These are phyloP conservation scores for Heliothis subflexa DNA, from an alignment of 1,140 invertebrate species.

Conservation along the genomic window DNA sequence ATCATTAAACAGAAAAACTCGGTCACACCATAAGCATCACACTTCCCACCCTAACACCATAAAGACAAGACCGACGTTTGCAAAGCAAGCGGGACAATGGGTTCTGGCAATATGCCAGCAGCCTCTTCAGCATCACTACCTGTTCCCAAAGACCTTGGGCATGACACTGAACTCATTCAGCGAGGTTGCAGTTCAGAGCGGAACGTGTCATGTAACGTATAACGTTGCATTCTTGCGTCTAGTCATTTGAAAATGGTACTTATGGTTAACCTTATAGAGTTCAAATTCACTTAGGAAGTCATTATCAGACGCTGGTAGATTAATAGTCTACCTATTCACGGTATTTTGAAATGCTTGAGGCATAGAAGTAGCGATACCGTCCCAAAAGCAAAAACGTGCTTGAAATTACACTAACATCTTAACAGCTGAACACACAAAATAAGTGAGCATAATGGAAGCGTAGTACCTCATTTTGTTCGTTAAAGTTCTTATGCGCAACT, in stretches of 20 bases:
- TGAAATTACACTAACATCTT: too few species aligned
- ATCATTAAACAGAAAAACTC: constrained; percentile 43
- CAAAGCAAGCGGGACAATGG: neutral
- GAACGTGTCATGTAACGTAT: constrained; percentile 24
- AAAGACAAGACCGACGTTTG: constrained; percentile 1
- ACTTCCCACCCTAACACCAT: neutral
- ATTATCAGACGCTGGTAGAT: too few species aligned
- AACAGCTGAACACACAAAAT: too few species aligned
- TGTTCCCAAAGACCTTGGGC: constrained; percentile 58
- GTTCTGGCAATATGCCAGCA: constrained; percentile 17
- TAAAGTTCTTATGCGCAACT: too few species aligned
- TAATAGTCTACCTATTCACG: too few species aligned
- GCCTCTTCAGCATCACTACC: constrained; percentile 51
- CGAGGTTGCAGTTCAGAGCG: constrained; percentile 46
- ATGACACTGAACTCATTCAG: constrained; percentile 59
- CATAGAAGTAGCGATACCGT: too few species aligned
- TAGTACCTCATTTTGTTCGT: too few species aligned
- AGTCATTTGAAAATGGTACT: neutral
- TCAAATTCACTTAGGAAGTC: too few species aligned
- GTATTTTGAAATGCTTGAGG: too few species aligned
- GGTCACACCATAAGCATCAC: neutral
- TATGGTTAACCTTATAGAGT: neutral
- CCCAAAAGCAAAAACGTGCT: too few species aligned
- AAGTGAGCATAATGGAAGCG: too few species aligned
- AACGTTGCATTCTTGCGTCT: neutral